Base-by-base conservation (phyloP, 1,140 invertebrate genomes). In the Eurosta solidaginis region DNA sequence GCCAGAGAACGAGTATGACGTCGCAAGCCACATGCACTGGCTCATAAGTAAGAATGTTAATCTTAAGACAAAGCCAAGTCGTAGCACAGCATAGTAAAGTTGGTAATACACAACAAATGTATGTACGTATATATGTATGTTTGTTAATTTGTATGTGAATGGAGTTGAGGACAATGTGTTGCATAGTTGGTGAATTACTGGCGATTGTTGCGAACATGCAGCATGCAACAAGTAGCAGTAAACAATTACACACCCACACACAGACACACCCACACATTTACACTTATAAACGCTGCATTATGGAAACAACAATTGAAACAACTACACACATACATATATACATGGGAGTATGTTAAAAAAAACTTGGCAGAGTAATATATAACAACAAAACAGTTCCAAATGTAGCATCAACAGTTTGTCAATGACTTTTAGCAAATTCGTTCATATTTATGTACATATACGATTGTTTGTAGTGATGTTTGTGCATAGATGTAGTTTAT, bases 281-380 rank as follows among this genome's bases (percentile, higher is more conserved):
- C 33, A n/a, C n/a, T 20, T 20, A 40, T 68, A 68, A 68, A 33
- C 9, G 59, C 40, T 68, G 17, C 36, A 9, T 40, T 68, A 68
- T 68, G 59, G 33, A 68, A 68, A 68, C 59, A n/a, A n/a, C n/a
- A 68, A 68, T 68, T 42, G 59, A 68, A 68, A 40, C 59, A 40
- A 40, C 59, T 10, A 9, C 29, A 12, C 7, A n/a, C n/a, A n/a
- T n/a, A n/a, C n/a, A n/a, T n/a, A n/a, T n/a, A n/a, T n/a, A n/a
- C n/a, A n/a, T n/a, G n/a, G n/a, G n/a, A n/a, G n/a, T n/a, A n/a
- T n/a, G n/a, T n/a, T 9, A 68, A 42, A 29, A 22, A n/a, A 49
- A 49, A 17, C 9, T 4, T 33, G 22, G 6, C 59, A 68, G n/a
- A n/a, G n/a, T n/a, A n/a, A n/a, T n/a, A n/a, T n/a, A 68, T 33